A percentile compares a stretch with the other conserved stretches of the same genome.
These are phyloP conservation scores for Trichonephila inaurata DNA, from an alignment of 1,140 invertebrate species.

Conservation along the genomic window DNA sequence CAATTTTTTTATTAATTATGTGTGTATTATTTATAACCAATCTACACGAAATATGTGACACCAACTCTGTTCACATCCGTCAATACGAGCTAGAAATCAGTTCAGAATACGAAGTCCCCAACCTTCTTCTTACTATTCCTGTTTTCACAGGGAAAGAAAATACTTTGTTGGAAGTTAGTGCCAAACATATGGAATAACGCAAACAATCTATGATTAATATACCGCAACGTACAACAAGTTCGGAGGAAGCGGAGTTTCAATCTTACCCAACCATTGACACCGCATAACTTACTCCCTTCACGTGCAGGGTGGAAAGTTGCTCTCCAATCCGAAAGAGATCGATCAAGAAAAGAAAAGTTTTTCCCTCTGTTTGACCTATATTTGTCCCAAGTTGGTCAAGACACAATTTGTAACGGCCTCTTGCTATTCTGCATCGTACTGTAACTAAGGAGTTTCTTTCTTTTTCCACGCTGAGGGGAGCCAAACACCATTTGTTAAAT, in stretches of 20 bases:
- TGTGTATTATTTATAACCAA: too few species aligned
- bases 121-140: too few species aligned
- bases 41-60: too few species aligned
- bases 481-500: slow-evolving; percentile 47
- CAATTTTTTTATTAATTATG: too few species aligned
- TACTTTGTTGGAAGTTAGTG: too few species aligned
- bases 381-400: slow-evolving; percentile 46
- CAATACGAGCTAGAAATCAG: too few species aligned
- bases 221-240: not conserved
- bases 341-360: slow-evolving; percentile 14
- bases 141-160: too few species aligned
- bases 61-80: too few species aligned
- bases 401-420: slow-evolving; percentile 55
- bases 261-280: slow-evolving; percentile 1
- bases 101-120: too few species aligned
- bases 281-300: not conserved
- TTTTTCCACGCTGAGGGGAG: not conserved
- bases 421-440: slow-evolving; percentile 36
- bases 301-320: not conserved
- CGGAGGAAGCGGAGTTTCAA: not conserved
- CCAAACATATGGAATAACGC: not conserved
- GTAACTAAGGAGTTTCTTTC: not conserved
- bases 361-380: slow-evolving; percentile 28
- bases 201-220: not conserved
- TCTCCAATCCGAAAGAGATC: not conserved